Base-by-base conservation (phyloP, 2,113 vertebrate genomes). In the Mustelus asterias region DNA sequence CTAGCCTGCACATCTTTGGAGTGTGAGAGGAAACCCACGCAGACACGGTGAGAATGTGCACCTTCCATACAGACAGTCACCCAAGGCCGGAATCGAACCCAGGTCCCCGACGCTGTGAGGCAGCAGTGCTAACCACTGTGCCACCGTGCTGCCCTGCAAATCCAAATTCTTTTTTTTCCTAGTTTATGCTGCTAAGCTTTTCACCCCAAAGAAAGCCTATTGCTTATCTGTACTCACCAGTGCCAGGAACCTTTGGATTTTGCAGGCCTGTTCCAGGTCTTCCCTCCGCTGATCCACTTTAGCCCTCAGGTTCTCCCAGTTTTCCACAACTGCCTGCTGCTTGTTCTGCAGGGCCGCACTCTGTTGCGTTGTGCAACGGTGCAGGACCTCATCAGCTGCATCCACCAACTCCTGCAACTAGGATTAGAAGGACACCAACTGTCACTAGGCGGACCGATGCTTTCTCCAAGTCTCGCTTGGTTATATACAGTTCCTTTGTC, bases 401-500 rank as follows among this genome's bases (percentile, higher is more conserved):
- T 98, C 98, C 96, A 98, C 96, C 96, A 98, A 97, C 94, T 98
- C 98, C 97, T 98, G 98, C 22, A 99, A 96, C 99, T 99, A 96
- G 18, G 85, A 70, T 96, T 22, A 95, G 60, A 76, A n/a, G 26
- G 67, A 88, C 24, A 65, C 10, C 1, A 26, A 69, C 6, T 76
- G 5, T 95, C n/a, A 69, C 16, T 16, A 29, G 2, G 26, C 0
- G 26, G 48, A 54, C 16, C 14, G 20, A 41, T 24, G 7, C 65
- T 70, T 95, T 41, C 44, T 95, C 70, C 16, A 14, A 95, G 70
- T 13, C 33, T 65, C 2, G n/a, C n/a, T n/a, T 33, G 16, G 37
- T 1, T 41, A 63, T 63, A 63, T 63, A 80, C 33, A 41, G 37
- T 6, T 41, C 33, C 37, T 14, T 37, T 18, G 78, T 22, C 89